Evolutionary conservation across 2,888 invertebrate genomes (phyloP).

Genomic region (Steinernema carpocapsae): DNA sequence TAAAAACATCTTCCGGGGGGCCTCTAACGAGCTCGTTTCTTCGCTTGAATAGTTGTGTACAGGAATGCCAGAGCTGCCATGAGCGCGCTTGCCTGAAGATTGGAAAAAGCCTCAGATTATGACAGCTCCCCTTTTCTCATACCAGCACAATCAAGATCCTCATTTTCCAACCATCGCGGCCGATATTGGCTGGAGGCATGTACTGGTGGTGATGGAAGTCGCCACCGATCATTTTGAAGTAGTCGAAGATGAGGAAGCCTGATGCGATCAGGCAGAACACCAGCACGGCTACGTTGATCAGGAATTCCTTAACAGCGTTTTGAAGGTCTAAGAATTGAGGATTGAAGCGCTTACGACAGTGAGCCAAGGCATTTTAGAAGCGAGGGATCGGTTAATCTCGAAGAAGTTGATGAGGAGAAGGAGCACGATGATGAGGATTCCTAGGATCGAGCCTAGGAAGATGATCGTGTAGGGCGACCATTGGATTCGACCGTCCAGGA

Average conservation of each 20-base stretch:
- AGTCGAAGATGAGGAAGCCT: slow-evolving; percentile 45
- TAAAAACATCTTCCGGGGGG: background rate
- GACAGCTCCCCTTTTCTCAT: background rate
- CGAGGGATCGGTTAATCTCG: slow-evolving; percentile 41
- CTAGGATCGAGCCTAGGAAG: slow-evolving; percentile 38
- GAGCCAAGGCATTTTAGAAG: slow-evolving; percentile 37
- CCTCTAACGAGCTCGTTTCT: slow-evolving; percentile 17
- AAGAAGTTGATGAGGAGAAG: slow-evolving; percentile 44
- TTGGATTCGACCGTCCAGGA: slow-evolving; percentile 45
- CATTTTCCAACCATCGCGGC: slow-evolving; percentile 50
- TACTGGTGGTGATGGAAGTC: slow-evolving; percentile 49
- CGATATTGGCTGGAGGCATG: slow-evolving; percentile 46
- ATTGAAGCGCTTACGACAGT: slow-evolving; percentile 31
- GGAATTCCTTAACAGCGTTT: slow-evolving; percentile 47
- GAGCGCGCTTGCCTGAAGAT: slow-evolving; percentile 7
- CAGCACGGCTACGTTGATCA: slow-evolving; percentile 45
- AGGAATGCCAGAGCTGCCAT: slow-evolving; percentile 21
- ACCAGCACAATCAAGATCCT: slow-evolving; percentile 50
- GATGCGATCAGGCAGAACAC: slow-evolving; percentile 39
- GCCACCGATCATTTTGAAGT: slow-evolving; percentile 43
- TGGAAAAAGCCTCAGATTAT: background rate
- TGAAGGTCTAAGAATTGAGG: slow-evolving; percentile 38
- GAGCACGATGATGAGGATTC: slow-evolving; percentile 39
- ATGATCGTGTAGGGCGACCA: slow-evolving; percentile 44
- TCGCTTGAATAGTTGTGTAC: slow-evolving; percentile 22